These are phyloP conservation scores for Autographa gamma DNA, from an alignment of 2,888 invertebrate species.

Conservation along the genomic window DNA sequence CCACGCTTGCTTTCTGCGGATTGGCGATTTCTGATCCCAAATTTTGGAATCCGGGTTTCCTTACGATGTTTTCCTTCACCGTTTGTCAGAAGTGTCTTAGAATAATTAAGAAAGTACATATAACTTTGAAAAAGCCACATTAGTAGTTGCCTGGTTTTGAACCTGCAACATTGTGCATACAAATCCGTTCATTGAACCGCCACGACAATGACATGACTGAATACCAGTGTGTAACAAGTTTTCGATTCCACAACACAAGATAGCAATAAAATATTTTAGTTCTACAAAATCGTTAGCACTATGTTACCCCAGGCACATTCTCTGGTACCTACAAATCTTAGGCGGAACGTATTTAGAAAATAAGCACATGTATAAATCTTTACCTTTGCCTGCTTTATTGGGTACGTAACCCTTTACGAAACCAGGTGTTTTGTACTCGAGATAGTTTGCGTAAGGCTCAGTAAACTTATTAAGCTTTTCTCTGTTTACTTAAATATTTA, in stretches of 20 bases:
- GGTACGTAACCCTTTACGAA: slow-evolving; percentile 14
- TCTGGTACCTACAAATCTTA: slow-evolving; percentile 52
- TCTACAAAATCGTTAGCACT: slow-evolving; percentile 29
- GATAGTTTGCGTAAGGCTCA: slow-evolving; percentile 40
- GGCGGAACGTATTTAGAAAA: slow-evolving; percentile 43
- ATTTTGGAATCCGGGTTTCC: too few relatives aligned
- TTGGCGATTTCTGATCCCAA: too few relatives aligned
- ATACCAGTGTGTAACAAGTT: background rate
- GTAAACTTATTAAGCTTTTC: slow-evolving; percentile 14
- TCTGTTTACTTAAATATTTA: background rate
- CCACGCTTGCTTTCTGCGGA: too few relatives aligned
- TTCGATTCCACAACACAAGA: slow-evolving; percentile 11
- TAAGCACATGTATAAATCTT: slow-evolving; percentile 40
- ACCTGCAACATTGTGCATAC: too few relatives aligned
- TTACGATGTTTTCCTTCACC: too few relatives aligned
- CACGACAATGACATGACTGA: too few relatives aligned
- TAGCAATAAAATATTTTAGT: slow-evolving; percentile 16
- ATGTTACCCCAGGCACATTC: slow-evolving; percentile 28
- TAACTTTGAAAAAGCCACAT: too few relatives aligned
- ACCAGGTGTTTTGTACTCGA: slow-evolving; percentile 37
- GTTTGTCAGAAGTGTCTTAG: too few relatives aligned
- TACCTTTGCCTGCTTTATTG: slow-evolving; percentile 31
- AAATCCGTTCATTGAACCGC: too few relatives aligned
- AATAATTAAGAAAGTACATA: too few relatives aligned
- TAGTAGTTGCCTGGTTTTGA: too few relatives aligned